A percentile compares a stretch with the other conserved stretches of the same genome.
Conservation (phyloP, 1,140 invertebrate species). For the Formica exsecta region DNA sequence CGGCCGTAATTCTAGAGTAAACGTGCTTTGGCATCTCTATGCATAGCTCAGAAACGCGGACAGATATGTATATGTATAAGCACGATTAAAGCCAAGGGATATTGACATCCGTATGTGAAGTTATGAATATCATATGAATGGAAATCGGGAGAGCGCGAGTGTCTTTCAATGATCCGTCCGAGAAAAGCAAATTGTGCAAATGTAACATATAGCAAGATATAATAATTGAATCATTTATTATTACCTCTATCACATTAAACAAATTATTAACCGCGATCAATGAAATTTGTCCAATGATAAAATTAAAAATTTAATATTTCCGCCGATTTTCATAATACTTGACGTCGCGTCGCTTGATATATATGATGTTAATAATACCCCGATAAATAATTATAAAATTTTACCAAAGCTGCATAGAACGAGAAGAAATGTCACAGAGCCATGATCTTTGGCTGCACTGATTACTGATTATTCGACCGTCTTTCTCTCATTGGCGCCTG, state of each 20-base stretch:
- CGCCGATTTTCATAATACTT: not conserved
- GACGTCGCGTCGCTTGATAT: no score
- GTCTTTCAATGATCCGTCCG: conserved; percentile 38
- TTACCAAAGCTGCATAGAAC: not conserved
- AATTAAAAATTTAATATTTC: not conserved
- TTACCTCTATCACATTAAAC: not conserved
- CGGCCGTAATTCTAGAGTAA: conserved; percentile 63
- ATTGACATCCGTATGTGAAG: conserved; percentile 44
- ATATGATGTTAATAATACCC: not conserved
- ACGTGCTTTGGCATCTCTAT: conserved; percentile 59
- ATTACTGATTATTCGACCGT: conserved; percentile 62
- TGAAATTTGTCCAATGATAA: not conserved
- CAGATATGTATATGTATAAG: conserved; percentile 18
- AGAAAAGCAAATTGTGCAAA: conserved; percentile 14
- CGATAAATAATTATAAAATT: conserved; percentile 23
- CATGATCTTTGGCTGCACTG: conserved; percentile 30
- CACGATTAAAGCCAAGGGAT: conserved; percentile 54
- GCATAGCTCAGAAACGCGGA: conserved; percentile 25
- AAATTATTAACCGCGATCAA: not conserved
- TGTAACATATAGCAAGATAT: not conserved
- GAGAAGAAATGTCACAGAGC: conserved; percentile 10
- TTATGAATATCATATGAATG: conserved; percentile 61
- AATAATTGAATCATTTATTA: not conserved
- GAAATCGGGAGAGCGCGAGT: conserved; percentile 9
- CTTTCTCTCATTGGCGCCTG: not conserved